These are phyloP conservation scores for Mallateleia sp. DNA, from an alignment of 2,888 invertebrate genomes.

Conservation along the genomic window DNA sequence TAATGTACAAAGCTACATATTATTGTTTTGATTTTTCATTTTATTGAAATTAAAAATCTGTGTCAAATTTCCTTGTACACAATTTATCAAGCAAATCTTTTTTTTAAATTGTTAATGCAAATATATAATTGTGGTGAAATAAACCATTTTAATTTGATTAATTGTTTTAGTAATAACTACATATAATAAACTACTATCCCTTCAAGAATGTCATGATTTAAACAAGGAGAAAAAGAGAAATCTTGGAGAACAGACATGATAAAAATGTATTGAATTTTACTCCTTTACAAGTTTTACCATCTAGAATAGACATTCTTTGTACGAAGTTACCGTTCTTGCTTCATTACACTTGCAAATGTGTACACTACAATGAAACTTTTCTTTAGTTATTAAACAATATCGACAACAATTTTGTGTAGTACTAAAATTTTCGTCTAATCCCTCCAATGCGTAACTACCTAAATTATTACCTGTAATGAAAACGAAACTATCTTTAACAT, in stretches of 20 bases:
- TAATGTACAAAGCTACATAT: constrained; percentile 67
- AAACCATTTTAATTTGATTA: constrained; percentile 65
- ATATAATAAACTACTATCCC: constrained; percentile 70
- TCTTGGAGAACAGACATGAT: constrained; percentile 74
- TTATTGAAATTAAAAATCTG: constrained; percentile 68
- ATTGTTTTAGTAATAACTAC: constrained; percentile 57
- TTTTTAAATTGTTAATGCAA: constrained; percentile 41
- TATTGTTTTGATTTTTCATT: constrained; percentile 62
- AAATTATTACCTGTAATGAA: constrained; percentile 75
- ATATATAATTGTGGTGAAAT: constrained; percentile 56
- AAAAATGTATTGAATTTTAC: constrained; percentile 71
- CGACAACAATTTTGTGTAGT: constrained; percentile 59
- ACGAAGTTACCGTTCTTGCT: constrained; percentile 7
- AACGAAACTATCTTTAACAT: constrained; percentile 79
- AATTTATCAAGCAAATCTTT: constrained; percentile 63
- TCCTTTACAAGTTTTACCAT: constrained; percentile 37
- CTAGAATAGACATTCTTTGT: not conserved
- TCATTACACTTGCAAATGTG: constrained; percentile 8
- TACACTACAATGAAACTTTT: not conserved
- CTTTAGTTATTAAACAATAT: constrained; percentile 45
- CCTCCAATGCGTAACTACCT: constrained; percentile 83
- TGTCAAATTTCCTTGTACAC: constrained; percentile 47
- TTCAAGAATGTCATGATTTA: constrained; percentile 75
- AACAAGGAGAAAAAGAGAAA: constrained; percentile 76
- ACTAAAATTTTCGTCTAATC: constrained; percentile 83